phyloP scores from a whole-genome alignment of 2,113 vertebrate species.

The Ceyx melanurus region DNA sequence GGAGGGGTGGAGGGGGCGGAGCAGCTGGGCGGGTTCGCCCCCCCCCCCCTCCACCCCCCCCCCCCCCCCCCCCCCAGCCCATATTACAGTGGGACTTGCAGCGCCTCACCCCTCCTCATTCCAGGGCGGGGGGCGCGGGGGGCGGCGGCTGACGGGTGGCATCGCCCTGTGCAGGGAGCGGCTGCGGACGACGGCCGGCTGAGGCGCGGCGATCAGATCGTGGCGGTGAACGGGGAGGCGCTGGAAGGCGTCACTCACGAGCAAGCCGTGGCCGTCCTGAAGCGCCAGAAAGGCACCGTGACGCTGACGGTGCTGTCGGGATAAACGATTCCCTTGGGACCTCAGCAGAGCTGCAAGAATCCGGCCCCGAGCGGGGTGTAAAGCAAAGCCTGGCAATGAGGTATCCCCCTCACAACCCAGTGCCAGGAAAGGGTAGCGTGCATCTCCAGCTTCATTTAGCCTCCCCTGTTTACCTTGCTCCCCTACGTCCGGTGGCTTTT shows the following conservation, averaged over 20 bases:
- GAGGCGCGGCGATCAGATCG: conserved; percentile 91
- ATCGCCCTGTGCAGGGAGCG: conserved; percentile 82
- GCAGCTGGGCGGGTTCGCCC: too few relatives aligned
- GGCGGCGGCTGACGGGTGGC: accelerated
- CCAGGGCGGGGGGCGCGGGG: too few relatives aligned
- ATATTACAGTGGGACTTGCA: background rate
- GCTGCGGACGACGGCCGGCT: conserved; percentile 86
- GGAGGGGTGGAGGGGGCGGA: too few relatives aligned
- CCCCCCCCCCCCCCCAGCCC: too few relatives aligned
- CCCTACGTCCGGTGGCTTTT: background rate
- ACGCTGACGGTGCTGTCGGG: conserved; percentile 81
- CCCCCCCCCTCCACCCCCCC: too few relatives aligned
- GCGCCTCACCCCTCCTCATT: background rate
- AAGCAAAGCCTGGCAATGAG: background rate
- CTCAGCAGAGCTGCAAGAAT: background rate
- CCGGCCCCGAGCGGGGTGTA: background rate
- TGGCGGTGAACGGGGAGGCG: conserved; percentile 88
- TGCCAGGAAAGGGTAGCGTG: background rate
- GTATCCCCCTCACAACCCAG: background rate
- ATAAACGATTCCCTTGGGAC: background rate
- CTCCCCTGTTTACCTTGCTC: background rate
- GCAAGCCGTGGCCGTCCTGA: conserved; percentile 89
- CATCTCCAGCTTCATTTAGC: background rate
- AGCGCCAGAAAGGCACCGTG: conserved; percentile 86
- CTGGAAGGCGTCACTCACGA: conserved; percentile 90